Base-by-base conservation (phyloP, 2,113 vertebrate genomes). In the Scartelaos histophorus region DNA sequence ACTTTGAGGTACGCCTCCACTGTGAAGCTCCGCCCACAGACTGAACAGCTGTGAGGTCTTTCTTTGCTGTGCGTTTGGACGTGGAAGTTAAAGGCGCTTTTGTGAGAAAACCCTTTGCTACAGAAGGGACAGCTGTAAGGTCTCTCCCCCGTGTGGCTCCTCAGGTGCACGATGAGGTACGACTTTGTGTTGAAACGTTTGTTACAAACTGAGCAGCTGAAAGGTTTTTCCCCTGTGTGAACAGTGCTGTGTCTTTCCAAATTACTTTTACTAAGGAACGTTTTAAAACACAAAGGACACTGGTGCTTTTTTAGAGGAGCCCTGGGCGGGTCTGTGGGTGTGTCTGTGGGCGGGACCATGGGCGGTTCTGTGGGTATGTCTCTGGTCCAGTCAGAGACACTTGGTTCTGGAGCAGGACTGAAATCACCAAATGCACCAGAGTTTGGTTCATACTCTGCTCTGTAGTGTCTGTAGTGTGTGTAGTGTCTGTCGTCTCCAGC, bases 81-180 rank as follows among this genome's bases (percentile, higher is more conserved):
- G 13, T 60, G 57, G 12, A 60, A 24, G 12, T 60, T 60, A 5
- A 60, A 24, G 24, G 22, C 22, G 13, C 57, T 60, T 1, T 22
- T 29, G 57, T 60, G 24, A 3, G 57, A 60, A 13, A 60, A 60
- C 4, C 57, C 57, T 15, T 29, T 29, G 24, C 6, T 4, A 6
- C 57, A 60, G 57, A 60, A 60, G 22, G 57, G 57, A 15, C 57
- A 60, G 57, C 24, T 60, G 57, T 60, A 60, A 3, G 57, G 57
- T 15, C 24, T 13, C 57, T 60, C 57, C 0, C 57, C 57, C 1
- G 57, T 60, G 57, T 60, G 57, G 13, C 57, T 25, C 1, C 57
- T 13, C 22, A 29, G 25, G 57, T 60, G 57, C 13, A 60, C 24
- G 3, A 25, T 24, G 3, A 60, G 57, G 24, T 60, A 29, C 5